A percentile compares a stretch with the other conserved stretches of the same genome.
phyloP scores from a whole-genome alignment of 2,113 vertebrate genomes.

The Connochaetes taurinus region DNA sequence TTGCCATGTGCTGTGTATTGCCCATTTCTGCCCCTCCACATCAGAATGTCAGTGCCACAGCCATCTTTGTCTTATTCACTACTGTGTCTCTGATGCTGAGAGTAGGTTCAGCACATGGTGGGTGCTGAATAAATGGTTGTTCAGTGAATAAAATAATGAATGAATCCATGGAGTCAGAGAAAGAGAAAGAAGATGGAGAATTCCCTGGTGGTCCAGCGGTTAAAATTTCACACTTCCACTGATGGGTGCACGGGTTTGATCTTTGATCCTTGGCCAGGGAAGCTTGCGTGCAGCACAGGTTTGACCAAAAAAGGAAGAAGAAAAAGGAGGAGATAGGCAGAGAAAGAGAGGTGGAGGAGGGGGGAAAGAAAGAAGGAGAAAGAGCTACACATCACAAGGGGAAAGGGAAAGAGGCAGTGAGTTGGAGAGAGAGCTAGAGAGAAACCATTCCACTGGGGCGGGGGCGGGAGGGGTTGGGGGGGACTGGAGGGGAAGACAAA shows the following conservation, averaged over 20 bases:
- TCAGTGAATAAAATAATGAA: background rate
- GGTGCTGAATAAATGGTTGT: background rate
- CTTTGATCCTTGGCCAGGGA: background rate
- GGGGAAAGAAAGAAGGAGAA: background rate
- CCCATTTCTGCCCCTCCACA: background rate
- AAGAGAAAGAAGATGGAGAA: background rate
- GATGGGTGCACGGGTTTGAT: background rate
- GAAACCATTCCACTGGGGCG: accelerated
- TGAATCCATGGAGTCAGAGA: background rate
- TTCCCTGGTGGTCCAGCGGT: background rate
- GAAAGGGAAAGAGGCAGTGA: background rate
- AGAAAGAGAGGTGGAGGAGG: background rate
- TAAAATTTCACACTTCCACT: background rate
- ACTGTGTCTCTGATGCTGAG: background rate
- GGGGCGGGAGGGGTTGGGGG: background rate
- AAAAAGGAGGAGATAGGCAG: background rate
- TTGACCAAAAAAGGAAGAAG: background rate
- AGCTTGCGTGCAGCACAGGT: background rate
- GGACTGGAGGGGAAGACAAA: background rate
- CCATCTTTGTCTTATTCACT: background rate
- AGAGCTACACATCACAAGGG: background rate
- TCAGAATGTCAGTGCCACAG: background rate
- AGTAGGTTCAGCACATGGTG: background rate
- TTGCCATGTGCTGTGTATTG: background rate
- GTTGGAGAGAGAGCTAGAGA: background rate